Evolutionary conservation across 37 sponge, comb jelly and placozoan genomes (phyloP), one percentile per base, ranked within the genome.

Genomic region (Bolinopsis microptera): DNA sequence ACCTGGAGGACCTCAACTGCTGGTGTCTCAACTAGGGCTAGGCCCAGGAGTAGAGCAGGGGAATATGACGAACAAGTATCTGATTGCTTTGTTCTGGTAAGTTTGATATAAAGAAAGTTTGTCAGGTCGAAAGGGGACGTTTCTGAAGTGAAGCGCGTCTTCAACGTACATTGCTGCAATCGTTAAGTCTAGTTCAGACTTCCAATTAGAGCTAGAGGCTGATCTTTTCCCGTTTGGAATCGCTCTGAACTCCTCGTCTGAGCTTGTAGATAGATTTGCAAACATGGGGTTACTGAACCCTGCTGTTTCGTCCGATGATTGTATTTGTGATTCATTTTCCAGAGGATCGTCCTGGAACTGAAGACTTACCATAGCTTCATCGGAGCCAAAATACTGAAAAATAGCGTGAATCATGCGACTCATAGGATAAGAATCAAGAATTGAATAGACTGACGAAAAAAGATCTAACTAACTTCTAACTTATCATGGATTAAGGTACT

Each of bases 121-220:
- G 21, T 77, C 80, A 21, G 80, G 35, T 77, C 35, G 80, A 36
- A 77, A 77, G 13, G 80, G 27, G 3, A 77, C 32, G 80, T 77
- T 77, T 8, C 80, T 34, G 80, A 77, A 77, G 35, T 77, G 80
- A 2, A 77, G 80, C 21, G 80, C 80, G 35, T 77, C 80, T 34
- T 27, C 27, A 1, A 77, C 80, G 33, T 33, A 35, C 36, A 77
- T 77, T 0, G 33, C 34, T 35, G 80, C 80, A 3, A 77, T 35
- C 8, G 33, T 77, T 21, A 77, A 34, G 35, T 77, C 80, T 16
- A 77, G 32, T 32, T 77, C 80, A 22, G 80, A 77, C 61, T 13
- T 5, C 61, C 61, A 48, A 13, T 48, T 48, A 18, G 61, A 48
- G 5, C 61, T 13, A 13, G 61, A 48, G 9, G 5, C 13, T 13